Conservation (phyloP, 2,888 invertebrate species). For the Galeopsomyia nigrocyanea region DNA sequence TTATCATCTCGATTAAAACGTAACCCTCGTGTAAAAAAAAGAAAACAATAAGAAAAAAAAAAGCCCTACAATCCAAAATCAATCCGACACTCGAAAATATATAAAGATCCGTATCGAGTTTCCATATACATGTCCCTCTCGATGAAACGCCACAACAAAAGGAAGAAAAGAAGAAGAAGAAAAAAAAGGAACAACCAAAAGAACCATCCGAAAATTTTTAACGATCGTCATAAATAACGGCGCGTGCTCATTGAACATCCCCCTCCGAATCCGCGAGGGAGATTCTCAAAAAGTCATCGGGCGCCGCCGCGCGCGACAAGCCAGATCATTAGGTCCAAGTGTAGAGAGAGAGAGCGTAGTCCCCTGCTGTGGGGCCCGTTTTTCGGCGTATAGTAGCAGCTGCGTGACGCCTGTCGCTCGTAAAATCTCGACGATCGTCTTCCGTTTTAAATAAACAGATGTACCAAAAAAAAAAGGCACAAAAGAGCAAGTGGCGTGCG, state of each 20-base stretch:
- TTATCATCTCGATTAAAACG: too few species aligned
- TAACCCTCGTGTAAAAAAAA: not conserved
- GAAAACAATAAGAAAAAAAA: not conserved
- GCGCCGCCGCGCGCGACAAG: constrained; percentile 41
- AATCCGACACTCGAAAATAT: constrained; percentile 2
- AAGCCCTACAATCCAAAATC: constrained; percentile 8
- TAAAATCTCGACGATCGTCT: constrained; percentile 23
- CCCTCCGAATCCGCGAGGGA: constrained; percentile 36
- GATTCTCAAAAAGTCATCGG: constrained; percentile 53
- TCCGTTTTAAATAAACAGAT: constrained; percentile 50
- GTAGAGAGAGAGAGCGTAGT: constrained; percentile 24
- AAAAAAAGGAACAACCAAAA: not conserved
- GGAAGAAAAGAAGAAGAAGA: not conserved
- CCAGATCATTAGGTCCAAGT: constrained; percentile 49
- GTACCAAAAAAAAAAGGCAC: constrained; percentile 22
- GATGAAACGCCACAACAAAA: not conserved
- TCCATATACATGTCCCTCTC: not conserved
- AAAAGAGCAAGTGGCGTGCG: too few species aligned
- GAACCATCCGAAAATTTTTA: constrained; percentile 4
- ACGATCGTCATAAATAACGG: constrained; percentile 32
- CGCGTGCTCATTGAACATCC: constrained; percentile 10
- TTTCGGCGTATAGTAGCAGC: constrained; percentile 23
- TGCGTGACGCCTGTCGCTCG: constrained; percentile 23
- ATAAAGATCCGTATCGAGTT: constrained; percentile 17
- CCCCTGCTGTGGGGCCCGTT: constrained; percentile 39